Conservation (phyloP, 30 jellyfish, hydroid and myxozoan genomes). For the Sanderia malayensis region DNA sequence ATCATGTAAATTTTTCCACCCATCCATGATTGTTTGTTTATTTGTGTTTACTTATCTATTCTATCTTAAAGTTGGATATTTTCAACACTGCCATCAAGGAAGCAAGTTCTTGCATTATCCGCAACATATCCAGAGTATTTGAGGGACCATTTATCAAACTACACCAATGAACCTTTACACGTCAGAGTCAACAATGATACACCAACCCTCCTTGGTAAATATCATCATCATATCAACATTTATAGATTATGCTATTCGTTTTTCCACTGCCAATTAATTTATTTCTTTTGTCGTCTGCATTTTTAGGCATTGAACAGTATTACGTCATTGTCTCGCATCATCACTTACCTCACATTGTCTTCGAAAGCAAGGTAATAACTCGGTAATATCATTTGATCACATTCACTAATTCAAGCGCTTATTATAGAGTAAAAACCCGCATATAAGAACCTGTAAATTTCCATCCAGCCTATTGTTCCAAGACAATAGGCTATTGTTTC, state of each 20-base stretch:
- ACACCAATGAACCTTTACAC: constrained; percentile 84
- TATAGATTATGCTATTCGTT: no score
- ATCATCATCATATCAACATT: no score
- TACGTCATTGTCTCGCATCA: constrained; percentile 45
- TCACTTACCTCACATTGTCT: constrained; percentile 74
- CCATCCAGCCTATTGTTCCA: no score
- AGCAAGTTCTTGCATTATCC: constrained; percentile 90
- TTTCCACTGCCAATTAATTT: no score
- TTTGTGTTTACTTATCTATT: no score
- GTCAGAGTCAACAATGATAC: constrained; percentile 58
- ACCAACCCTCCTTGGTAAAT: constrained; percentile 69
- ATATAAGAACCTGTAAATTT: no score
- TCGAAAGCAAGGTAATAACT: constrained; percentile 71
- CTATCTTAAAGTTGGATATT: constrained; percentile 68
- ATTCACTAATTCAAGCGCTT: not conserved
- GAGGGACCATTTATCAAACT: constrained; percentile 61
- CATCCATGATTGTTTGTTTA: no score
- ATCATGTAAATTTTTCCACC: no score
- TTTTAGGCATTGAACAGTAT: constrained; percentile 79
- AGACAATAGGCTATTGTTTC: no score
- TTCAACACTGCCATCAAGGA: constrained; percentile 76
- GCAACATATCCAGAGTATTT: constrained; percentile 92
- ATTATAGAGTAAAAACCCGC: no score
- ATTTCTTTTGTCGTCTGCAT: no score
- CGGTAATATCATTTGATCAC: not conserved